Evolutionary conservation across 2,888 invertebrate genomes (phyloP).

Genomic region (Vandiemenella viatica): DNA sequence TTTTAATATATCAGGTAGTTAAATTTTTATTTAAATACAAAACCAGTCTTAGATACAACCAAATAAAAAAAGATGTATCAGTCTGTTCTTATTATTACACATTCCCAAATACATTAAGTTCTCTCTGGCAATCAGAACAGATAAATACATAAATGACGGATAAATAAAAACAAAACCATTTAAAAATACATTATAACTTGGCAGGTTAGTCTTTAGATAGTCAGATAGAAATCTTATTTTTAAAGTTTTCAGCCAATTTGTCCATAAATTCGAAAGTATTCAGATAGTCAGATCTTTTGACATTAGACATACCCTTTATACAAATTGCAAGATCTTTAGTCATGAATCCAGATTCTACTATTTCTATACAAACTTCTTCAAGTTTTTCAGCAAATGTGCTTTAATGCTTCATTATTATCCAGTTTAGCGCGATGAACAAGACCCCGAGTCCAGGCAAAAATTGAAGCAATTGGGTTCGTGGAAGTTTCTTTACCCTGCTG

Average conservation of each 20-base stretch:
- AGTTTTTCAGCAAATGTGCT: slow-evolving; percentile 70
- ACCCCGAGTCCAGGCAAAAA: slow-evolving; percentile 96
- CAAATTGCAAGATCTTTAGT: slow-evolving; percentile 98
- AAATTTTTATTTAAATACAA: too few species aligned
- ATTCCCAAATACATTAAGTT: too few species aligned
- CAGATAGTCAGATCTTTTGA: slow-evolving; percentile 66
- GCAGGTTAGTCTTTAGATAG: too few species aligned
- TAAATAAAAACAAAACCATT: too few species aligned
- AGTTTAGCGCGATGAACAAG: slow-evolving; percentile 86
- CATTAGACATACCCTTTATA: slow-evolving; percentile 80
- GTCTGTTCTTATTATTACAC: too few species aligned
- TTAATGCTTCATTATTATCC: slow-evolving; percentile 64
- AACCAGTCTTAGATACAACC: too few species aligned
- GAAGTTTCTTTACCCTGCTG: slow-evolving; percentile 95
- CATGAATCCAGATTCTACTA: slow-evolving; percentile 89
- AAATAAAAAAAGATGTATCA: too few species aligned
- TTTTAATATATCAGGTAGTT: too few species aligned
- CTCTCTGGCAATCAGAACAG: too few species aligned
- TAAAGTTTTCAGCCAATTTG: slow-evolving; percentile 82
- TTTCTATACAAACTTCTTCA: slow-evolving; percentile 82
- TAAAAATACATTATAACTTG: too few species aligned
- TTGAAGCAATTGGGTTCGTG: slow-evolving; percentile 96
- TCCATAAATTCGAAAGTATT: slow-evolving; percentile 96
- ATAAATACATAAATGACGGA: too few species aligned
- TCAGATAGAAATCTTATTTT: slow-evolving; percentile 44